Evolutionary conservation across 23 tunicate species (phyloP).

Genomic region (Halocynthia aurantium): DNA sequence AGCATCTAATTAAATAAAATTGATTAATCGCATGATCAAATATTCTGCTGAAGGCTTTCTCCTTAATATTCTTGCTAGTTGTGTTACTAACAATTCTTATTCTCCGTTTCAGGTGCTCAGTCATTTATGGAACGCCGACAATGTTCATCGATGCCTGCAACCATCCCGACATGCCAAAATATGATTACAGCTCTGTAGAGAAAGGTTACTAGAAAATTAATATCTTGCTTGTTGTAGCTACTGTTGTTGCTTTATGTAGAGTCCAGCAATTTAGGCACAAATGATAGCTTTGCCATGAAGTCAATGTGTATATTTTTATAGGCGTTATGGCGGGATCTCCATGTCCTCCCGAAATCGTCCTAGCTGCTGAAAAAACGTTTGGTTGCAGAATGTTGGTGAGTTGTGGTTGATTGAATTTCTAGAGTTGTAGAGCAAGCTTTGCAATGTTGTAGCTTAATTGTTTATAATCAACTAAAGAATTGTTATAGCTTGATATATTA

Average conservation of each 20-base stretch:
- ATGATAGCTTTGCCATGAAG: background rate
- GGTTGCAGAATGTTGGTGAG: conserved; percentile 50
- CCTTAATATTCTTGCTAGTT: no score
- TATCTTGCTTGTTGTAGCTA: background rate
- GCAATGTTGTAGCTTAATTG: no score
- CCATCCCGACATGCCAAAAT: conserved; percentile 18
- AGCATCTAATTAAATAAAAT: no score
- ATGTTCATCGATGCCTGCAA: conserved; percentile 73
- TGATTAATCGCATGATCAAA: no score
- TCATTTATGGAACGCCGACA: conserved; percentile 88
- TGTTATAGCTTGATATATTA: no score
- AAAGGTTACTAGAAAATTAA: conserved; percentile 6
- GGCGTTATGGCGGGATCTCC: conserved; percentile 98
- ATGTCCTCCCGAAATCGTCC: conserved; percentile 74
- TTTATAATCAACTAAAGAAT: no score
- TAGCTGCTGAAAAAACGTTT: conserved; percentile 36
- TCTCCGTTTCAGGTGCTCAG: conserved; percentile 42
- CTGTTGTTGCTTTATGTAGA: background rate
- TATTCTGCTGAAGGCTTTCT: no score
- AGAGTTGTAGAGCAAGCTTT: no score
- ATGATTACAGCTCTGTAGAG: conserved; percentile 5
- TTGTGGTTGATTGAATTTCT: background rate
- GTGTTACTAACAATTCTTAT: background rate
- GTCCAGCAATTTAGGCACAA: no score
- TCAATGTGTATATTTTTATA: conserved; percentile 7